Evolutionary conservation across 2,113 vertebrate species (phyloP).

Genomic region (Spilogale gracilis): DNA sequence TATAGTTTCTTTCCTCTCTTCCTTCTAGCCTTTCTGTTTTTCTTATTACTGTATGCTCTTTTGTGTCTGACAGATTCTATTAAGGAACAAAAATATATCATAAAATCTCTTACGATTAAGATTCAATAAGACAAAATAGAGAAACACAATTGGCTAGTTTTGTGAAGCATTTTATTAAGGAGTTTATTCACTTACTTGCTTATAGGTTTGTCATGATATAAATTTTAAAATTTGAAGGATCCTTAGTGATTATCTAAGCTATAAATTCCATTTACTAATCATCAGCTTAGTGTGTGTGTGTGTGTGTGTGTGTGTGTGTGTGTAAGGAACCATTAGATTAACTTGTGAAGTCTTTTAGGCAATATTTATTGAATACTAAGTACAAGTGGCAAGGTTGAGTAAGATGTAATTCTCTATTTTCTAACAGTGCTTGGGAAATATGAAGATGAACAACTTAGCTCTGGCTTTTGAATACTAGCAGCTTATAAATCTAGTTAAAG

Average conservation of each 20-base stretch:
- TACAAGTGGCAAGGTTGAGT: neutral
- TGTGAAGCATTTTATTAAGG: constrained; percentile 45
- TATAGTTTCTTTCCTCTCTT: constrained; percentile 11
- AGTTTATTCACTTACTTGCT: constrained; percentile 53
- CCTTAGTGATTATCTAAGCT: neutral
- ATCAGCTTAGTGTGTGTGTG: neutral
- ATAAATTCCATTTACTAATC: neutral
- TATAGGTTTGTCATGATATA: neutral
- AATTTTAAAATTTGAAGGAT: constrained; percentile 30
- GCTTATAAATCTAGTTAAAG: neutral
- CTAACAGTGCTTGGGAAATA: constrained; percentile 22
- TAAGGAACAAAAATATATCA: neutral
- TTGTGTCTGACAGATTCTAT: constrained; percentile 41
- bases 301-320: neutral
- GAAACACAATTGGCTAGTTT: constrained; percentile 41
- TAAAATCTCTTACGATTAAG: neutral
- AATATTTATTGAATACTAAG: neutral
- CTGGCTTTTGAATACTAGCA: constrained; percentile 45
- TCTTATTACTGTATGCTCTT: neutral
- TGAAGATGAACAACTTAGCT: constrained; percentile 23
- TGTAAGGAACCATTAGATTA: neutral
- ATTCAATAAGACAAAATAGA: constrained; percentile 22
- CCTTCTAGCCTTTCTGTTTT: neutral
- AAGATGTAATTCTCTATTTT: neutral
- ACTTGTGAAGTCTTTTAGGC: neutral